phyloP scores from a whole-genome alignment of 2,113 vertebrate genomes.

The Neotoma lepida region DNA sequence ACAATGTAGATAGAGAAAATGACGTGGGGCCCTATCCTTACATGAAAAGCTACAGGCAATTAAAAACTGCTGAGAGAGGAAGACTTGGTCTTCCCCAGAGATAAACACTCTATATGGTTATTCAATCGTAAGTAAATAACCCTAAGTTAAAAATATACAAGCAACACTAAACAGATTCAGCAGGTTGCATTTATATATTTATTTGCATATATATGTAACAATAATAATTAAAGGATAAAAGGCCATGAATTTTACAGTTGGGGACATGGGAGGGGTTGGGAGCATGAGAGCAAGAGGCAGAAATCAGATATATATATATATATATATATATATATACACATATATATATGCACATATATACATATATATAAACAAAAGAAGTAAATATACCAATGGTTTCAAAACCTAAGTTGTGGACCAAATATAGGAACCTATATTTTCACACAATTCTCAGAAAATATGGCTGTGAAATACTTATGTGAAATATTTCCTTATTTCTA shows the following conservation, averaged over 20 bases:
- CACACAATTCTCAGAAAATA: conserved; percentile 24
- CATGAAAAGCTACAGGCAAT: neutral
- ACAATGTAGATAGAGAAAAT: neutral
- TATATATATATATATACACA: neutral
- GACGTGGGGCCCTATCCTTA: neutral
- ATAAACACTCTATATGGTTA: neutral
- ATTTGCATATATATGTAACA: neutral
- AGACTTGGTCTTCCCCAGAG: neutral
- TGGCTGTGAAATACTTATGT: neutral
- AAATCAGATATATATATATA: neutral
- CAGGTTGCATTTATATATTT: too few relatives aligned
- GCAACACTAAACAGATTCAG: neutral
- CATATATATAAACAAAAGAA: neutral
- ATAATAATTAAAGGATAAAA: neutral
- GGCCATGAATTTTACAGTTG: neutral
- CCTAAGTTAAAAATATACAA: neutral
- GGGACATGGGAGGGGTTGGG: neutral
- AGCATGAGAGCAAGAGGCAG: neutral
- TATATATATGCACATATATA: neutral
- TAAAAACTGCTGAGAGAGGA: neutral
- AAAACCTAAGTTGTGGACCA: neutral
- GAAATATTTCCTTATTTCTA: neutral
- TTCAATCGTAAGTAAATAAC: neutral
- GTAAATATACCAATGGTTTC: neutral
- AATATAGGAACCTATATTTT: neutral